Evolutionary conservation across 2,797 vertebrate species (phyloP), one percentile per base, ranked within the genome.

Genomic region (Phrynocephalus forsythii): DNA sequence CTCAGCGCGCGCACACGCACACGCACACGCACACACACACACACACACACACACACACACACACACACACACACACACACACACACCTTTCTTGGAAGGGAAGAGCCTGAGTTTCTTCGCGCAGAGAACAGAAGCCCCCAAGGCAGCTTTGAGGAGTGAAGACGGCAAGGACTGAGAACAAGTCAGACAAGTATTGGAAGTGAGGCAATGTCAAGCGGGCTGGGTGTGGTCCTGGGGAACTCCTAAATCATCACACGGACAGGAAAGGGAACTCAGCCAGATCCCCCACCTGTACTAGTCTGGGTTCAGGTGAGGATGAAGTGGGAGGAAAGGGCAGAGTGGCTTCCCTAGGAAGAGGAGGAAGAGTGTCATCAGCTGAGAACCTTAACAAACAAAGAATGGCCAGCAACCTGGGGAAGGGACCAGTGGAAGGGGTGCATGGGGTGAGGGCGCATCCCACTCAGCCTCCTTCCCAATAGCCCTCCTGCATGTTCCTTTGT

Each of bases 171-270:
- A 60, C 11, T 0, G 26, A 79, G 69, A 86, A 73, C 56, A 80
- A 84, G 77, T 84, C 77, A 69, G 82, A 68, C 48, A 48, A 80
- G 78, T 84, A 48, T 30, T 56, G 26, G 56, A 50, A 28, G 66
- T 66, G 13, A 89, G 50, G 52, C 52, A 72, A 78, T 63, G 26
- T 76, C 66, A 77, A 44, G 71, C 52, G 66, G 66, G 28, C 26
- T 68, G 81, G 71, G 48, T 79, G 33, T 44, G 24, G 44, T 44
- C 69, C 38, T 8, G 28, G 60, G 56, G 69, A 83, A 79, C 18
- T 52, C 52, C 56, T 30, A 67, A 79, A 79, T 73, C 81, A 79
- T 38, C 73, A 10, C 10, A 20, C 15, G 8, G 75, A n/a, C 38
- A 86, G 79, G 67, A 84, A 66, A 72, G n/a, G 56, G n/a, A 77